A percentile compares a stretch with the other conserved stretches of the same genome.
phyloP scores from a whole-genome alignment of 2,113 vertebrate genomes.

The Macquaria australasica region DNA sequence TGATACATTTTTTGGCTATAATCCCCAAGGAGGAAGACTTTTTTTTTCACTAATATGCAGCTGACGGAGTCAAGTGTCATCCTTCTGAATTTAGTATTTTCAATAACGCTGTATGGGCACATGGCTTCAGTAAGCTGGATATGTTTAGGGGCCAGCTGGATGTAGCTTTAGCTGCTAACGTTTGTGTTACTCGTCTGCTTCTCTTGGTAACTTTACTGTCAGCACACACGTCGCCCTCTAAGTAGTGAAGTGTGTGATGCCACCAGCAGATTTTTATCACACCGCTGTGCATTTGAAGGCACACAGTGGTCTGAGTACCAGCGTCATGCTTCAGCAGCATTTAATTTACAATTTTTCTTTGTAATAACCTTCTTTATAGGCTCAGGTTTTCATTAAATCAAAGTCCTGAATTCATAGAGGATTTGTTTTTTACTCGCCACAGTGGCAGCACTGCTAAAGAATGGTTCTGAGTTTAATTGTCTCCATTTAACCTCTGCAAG shows the following conservation, averaged over 20 bases:
- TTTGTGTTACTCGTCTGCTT: not conserved
- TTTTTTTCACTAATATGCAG: not conserved
- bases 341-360: not conserved
- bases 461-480: not conserved
- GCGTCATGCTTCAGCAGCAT: not conserved
- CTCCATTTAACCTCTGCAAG: not conserved
- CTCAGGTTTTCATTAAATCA: not conserved
- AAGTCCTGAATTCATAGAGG: not conserved
- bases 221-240: not conserved
- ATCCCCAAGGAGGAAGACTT: too few species aligned
- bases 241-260: not conserved
- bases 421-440: too few species aligned
- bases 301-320: not conserved
- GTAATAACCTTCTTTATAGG: not conserved
- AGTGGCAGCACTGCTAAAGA: not conserved
- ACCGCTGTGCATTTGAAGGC: not conserved
- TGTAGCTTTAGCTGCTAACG: not conserved
- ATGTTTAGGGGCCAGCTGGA: not conserved
- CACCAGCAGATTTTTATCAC: not conserved
- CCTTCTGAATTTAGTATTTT: not conserved
- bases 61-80: not conserved
- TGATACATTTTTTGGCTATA: not conserved
- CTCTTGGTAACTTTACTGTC: not conserved
- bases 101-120: not conserved
- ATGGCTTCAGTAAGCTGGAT: not conserved